Percentiles rank a stretch among this genome's conserved stretches.
These are phyloP conservation scores for Spialia ferax DNA, from an alignment of 2,888 invertebrate species.

Conservation along the genomic window DNA sequence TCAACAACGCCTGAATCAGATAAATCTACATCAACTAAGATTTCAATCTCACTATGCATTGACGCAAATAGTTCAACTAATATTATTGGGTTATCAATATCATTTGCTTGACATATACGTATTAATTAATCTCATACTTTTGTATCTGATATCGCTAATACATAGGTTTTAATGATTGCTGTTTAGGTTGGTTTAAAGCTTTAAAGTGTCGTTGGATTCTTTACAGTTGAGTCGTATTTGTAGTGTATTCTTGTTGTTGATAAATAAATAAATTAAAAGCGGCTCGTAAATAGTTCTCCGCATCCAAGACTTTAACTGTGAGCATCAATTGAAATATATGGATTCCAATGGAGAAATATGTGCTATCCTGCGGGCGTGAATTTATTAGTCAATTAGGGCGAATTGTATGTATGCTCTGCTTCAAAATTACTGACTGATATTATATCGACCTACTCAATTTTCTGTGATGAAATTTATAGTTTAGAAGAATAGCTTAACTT, in stretches of 20 bases:
- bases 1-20: slow-evolving; percentile 64
- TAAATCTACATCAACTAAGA: slow-evolving; percentile 41
- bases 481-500: no score
- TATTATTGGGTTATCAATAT: slow-evolving; percentile 72
- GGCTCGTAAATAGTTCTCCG: neutral
- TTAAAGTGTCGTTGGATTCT: slow-evolving; percentile 8
- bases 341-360: neutral
- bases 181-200: neutral
- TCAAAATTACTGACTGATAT: neutral
- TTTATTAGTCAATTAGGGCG: neutral
- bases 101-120: slow-evolving; percentile 56
- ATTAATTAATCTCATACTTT: slow-evolving; percentile 63
- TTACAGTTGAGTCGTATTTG: slow-evolving; percentile 15
- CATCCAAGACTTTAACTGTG: neutral
- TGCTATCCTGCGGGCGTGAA: neutral
- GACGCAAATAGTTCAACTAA: slow-evolving; percentile 70
- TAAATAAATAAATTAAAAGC: neutral
- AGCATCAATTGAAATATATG: slow-evolving; percentile 4
- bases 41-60: slow-evolving; percentile 61
- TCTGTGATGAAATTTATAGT: neutral
- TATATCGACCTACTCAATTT: neutral
- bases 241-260: neutral
- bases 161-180: slow-evolving; percentile 3
- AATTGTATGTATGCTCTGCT: neutral
- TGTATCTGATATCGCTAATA: slow-evolving; percentile 32